Base-by-base conservation (phyloP, 2,888 invertebrate species). In the Leptinotarsa haldemani region DNA sequence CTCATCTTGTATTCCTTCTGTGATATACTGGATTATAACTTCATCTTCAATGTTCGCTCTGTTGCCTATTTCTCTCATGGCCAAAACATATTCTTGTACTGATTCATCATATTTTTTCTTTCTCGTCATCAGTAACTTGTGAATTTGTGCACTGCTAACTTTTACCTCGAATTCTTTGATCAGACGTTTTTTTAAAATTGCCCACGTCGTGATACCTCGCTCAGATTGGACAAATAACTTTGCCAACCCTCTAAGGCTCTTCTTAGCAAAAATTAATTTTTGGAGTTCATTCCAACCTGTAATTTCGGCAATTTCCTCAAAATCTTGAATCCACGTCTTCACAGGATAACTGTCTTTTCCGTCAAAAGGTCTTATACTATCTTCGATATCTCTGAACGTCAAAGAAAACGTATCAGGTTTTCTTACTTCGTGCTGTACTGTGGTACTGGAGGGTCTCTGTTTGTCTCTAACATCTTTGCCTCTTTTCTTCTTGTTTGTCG, bases 61-160 rank as follows among this genome's bases (percentile, higher is more conserved):
- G 7, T 81, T 77, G 22, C 84, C 86, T n/a, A 86, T 74, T 76
- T 87, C 85, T 73, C 83, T 83, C 85, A 86, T 87, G 15, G 67
- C 67, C 4, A 86, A 74, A 30, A 84, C 83, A 75, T 86, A 88
- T 70, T 87, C 84, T 73, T 84, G 84, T 16, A 81, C 79, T 2
- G 83, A 83, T 75, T 87, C 86, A 15, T 82, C 80, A 18, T 73
- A 78, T 22, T 81, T 78, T 78, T 84, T 86, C 53, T 82, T 85
- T 20, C 83, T 71, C 16, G 77, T 68, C 46, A 77, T 74, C 50
- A 81, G 65, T 52, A 77, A 58, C 58, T 81, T 77, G 67, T 80
- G 80, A 4, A 80, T 22, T 47, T 79, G 61, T 20, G 76, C 78
- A 79, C 78, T 81, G 65, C 70, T 80, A 9, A 76, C 72, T 75